Evolutionary conservation across 1,140 invertebrate species (phyloP).

Genomic region (Himalopsyche phryganea): DNA sequence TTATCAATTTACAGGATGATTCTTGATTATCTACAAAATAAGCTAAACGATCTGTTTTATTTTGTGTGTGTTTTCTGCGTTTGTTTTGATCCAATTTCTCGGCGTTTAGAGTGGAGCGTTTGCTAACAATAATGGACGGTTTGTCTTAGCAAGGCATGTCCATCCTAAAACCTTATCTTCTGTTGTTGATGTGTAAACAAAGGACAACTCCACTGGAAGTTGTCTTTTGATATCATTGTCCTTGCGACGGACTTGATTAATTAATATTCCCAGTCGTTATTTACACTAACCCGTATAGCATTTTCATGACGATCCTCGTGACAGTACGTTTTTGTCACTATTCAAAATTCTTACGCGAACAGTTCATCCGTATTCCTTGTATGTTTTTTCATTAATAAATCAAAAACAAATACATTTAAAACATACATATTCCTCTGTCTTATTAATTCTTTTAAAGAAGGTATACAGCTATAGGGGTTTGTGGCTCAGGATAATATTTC

Average conservation of each 20-base stretch:
- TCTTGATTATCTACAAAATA: no score
- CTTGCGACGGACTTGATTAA: slow-evolving; percentile 31
- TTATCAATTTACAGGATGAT: no score
- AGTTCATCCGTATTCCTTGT: no score
- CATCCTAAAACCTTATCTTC: slow-evolving; percentile 30
- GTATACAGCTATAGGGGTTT: no score
- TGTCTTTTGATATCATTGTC: slow-evolving; percentile 35
- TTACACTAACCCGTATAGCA: slow-evolving; percentile 24
- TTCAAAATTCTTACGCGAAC: slow-evolving; percentile 5
- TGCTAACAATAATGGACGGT: slow-evolving; percentile 29
- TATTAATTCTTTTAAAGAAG: no score
- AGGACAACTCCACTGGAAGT: slow-evolving; percentile 29
- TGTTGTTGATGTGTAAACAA: slow-evolving; percentile 30
- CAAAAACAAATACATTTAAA: no score
- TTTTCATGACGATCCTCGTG: slow-evolving; percentile 14
- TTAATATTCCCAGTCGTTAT: slow-evolving; percentile 26
- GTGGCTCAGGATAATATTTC: no score
- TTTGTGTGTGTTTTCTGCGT: no score
- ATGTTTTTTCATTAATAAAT: no score
- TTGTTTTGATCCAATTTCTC: not conserved
- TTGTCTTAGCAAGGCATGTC: slow-evolving; percentile 24
- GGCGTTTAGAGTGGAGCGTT: slow-evolving; percentile 11
- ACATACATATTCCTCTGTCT: no score
- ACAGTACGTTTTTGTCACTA: slow-evolving; percentile 3
- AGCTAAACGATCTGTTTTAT: no score